These are phyloP conservation scores for Helicolenus hilgendorfi DNA, from an alignment of 2,797 vertebrate genomes.

Conservation along the genomic window DNA sequence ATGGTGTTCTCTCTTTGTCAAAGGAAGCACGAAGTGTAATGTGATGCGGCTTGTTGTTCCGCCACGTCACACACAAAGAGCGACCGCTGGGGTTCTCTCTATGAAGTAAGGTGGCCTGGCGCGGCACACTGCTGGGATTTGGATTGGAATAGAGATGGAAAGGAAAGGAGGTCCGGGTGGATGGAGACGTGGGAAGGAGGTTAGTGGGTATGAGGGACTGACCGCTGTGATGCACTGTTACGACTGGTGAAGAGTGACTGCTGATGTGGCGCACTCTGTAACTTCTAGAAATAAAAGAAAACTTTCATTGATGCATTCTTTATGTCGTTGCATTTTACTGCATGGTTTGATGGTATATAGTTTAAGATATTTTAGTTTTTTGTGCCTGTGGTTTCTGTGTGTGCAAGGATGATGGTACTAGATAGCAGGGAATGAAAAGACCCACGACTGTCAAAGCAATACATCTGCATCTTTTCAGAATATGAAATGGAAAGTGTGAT, in stretches of 20 bases:
- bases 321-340: not conserved
- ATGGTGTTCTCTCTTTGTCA: conserved; percentile 33
- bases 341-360: not conserved
- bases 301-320: not conserved
- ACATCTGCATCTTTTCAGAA: not conserved
- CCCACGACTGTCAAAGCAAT: not conserved
- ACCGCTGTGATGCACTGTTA: conserved; percentile 1
- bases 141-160: conserved; percentile 69
- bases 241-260: not conserved
- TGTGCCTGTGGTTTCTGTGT: too few relatives aligned
- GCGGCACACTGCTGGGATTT: conserved; percentile 67
- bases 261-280: not conserved
- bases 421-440: not conserved
- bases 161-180: conserved; percentile 2
- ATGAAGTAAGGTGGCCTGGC: conserved; percentile 20
- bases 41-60: conserved; percentile 2
- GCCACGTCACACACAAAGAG: conserved; percentile 57
- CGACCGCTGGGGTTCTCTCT: conserved; percentile 38
- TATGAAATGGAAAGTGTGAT: not conserved
- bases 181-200: not conserved
- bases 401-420: not conserved
- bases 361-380: not conserved
- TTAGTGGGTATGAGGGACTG: not conserved
- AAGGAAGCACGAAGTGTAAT: conserved; percentile 37
- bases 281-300: not conserved